A percentile compares a stretch with the other conserved stretches of the same genome.
Evolutionary conservation across 2,113 vertebrate species (phyloP).

Genomic region (Corythoichthys haematopterus): DNA sequence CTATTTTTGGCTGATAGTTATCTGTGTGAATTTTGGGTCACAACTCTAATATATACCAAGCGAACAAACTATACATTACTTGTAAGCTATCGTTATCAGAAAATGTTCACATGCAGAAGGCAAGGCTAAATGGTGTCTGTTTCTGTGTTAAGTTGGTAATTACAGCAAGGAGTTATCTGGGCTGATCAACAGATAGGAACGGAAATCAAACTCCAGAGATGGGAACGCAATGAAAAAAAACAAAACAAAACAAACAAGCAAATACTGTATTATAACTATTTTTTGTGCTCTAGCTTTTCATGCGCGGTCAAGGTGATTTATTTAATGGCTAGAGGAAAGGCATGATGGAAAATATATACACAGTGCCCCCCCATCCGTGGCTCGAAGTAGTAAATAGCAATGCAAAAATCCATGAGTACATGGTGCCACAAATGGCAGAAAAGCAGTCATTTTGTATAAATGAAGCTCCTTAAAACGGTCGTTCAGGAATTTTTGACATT

Average conservation of each 20-base stretch:
- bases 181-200: neutral
- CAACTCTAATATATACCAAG: constrained; percentile 15
- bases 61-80: constrained; percentile 31
- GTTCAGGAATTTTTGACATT: neutral
- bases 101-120: constrained; percentile 32
- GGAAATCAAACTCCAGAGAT: neutral
- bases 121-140: constrained; percentile 4
- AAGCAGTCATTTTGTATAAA: neutral
- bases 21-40: too few relatives aligned
- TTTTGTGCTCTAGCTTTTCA: constrained; percentile 5
- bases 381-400: neutral
- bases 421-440: neutral
- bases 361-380: neutral
- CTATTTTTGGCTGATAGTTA: too few relatives aligned
- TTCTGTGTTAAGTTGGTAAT: constrained; percentile 42
- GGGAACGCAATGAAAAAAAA: neutral
- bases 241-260: too few relatives aligned
- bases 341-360: neutral
- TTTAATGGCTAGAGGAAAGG: constrained; percentile 19
- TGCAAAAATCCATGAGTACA: neutral
- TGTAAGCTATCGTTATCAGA: constrained; percentile 29
- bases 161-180: constrained; percentile 46
- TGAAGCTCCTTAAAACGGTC: neutral
- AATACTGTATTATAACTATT: too few relatives aligned
- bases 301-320: constrained; percentile 59